Conservation (phyloP, 1,140 invertebrate genomes). For the Trachymyrmex cornetzi region DNA sequence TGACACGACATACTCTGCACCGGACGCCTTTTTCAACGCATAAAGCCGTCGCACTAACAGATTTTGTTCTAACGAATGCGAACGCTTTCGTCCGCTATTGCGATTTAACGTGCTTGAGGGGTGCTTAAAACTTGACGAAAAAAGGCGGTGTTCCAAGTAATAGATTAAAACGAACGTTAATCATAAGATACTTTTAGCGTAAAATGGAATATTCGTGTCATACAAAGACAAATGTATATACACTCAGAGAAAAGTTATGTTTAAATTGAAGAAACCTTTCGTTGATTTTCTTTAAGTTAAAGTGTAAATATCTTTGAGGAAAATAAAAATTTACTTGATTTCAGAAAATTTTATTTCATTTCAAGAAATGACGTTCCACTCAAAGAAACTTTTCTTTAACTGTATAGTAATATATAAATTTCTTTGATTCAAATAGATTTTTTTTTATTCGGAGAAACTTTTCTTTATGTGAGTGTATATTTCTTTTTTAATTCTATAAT, state of each 20-base stretch:
- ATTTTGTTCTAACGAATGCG: not conserved
- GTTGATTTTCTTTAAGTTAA: too few relatives aligned
- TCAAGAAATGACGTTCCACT: too few relatives aligned
- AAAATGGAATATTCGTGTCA: not conserved
- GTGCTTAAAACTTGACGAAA: not conserved
- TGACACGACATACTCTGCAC: conserved; percentile 22
- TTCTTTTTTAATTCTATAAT: not conserved
- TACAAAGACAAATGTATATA: not conserved
- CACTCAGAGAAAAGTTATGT: too few relatives aligned
- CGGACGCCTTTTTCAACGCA: conserved; percentile 26
- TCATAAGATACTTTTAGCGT: not conserved
- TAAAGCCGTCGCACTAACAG: conserved; percentile 18
- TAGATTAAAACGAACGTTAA: not conserved
- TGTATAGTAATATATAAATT: too few relatives aligned
- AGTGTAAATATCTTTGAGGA: too few relatives aligned
- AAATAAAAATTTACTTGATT: too few relatives aligned
- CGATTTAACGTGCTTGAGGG: not conserved
- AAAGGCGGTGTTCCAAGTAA: not conserved
- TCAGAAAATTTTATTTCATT: too few relatives aligned
- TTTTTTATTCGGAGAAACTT: too few relatives aligned
- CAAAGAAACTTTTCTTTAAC: too few relatives aligned
- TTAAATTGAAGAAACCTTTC: too few relatives aligned
- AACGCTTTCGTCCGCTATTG: not conserved
- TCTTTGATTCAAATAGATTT: too few relatives aligned
- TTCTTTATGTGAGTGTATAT: too few relatives aligned